These are phyloP conservation scores for Drosophila elegans DNA, from an alignment of 1,140 invertebrate genomes.

Conservation along the genomic window DNA sequence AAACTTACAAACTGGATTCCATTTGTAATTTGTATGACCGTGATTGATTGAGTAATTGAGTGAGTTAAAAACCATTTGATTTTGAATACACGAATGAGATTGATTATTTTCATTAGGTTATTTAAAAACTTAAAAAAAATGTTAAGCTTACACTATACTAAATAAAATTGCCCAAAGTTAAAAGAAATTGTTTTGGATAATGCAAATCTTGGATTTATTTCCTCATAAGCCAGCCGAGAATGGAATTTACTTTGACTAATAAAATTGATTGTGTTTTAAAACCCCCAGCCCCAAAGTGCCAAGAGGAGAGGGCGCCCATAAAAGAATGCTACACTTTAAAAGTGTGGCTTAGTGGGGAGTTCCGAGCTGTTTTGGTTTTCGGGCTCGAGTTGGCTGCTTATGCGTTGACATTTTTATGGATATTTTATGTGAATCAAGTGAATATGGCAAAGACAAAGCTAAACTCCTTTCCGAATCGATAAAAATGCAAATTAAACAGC, in stretches of 20 bases:
- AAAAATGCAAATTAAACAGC: conserved; percentile 82
- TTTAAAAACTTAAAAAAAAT: too few relatives aligned
- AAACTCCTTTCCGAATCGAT: conserved; percentile 74
- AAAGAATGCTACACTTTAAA: conserved; percentile 61
- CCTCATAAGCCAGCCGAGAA: conserved; percentile 8
- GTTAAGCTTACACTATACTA: too few relatives aligned
- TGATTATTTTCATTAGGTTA: too few relatives aligned
- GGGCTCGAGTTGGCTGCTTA: conserved; percentile 46
- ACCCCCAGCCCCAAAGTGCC: conserved; percentile 21
- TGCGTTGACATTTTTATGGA: conserved; percentile 77
- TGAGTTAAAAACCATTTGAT: too few relatives aligned
- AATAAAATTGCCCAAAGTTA: too few relatives aligned
- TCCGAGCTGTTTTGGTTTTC: conserved; percentile 32
- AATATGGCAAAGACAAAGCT: conserved; percentile 70
- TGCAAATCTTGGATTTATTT: conserved; percentile 1
- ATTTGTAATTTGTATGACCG: too few relatives aligned
- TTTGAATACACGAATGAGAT: too few relatives aligned
- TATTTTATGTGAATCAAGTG: conserved; percentile 69
- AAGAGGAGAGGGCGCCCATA: conserved; percentile 14
- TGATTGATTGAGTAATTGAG: too few relatives aligned
- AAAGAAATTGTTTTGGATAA: background rate
- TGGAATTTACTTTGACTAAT: conserved; percentile 48
- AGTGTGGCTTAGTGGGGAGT: conserved; percentile 51
- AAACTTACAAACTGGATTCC: too few relatives aligned
- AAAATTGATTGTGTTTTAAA: conserved; percentile 74